A percentile compares a stretch with the other conserved stretches of the same genome.
Evolutionary conservation across 2,113 vertebrate species (phyloP).

Genomic region (Bungarus multicinctus): DNA sequence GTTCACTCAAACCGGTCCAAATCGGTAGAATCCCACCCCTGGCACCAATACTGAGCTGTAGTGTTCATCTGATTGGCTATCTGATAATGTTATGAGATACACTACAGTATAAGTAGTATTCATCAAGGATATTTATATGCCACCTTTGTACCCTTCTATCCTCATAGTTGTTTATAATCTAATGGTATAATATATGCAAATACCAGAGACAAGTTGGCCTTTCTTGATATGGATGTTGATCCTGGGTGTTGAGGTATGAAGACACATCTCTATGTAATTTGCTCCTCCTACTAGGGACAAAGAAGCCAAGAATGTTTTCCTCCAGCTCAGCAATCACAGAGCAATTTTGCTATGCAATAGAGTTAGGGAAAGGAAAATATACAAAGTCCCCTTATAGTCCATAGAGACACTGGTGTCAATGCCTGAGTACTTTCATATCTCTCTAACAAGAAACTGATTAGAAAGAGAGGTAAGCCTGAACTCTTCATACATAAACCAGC

Average conservation of each 20-base stretch:
- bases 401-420: constrained; percentile 14
- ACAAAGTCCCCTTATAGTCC: neutral
- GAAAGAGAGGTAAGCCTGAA: constrained; percentile 10
- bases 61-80: neutral
- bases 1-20: no score
- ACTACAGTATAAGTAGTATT: neutral
- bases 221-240: neutral
- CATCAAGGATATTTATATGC: neutral
- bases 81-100: neutral
- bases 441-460: constrained; percentile 49
- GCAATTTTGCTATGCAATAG: neutral
- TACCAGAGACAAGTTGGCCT: neutral
- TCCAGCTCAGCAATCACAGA: neutral
- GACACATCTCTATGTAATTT: neutral
- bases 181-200: neutral
- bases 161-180: neutral
- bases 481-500: constrained; percentile 37
- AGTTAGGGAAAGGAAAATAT: neutral
- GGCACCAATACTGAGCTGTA: no score
- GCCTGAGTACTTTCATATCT: constrained; percentile 21
- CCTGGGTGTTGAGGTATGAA: neutral
- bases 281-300: neutral
- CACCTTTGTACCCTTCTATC: neutral
- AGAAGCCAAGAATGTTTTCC: neutral
- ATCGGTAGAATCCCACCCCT: no score